phyloP scores from a whole-genome alignment of 1,140 invertebrate species.

The Acyrthosiphon pisum region DNA sequence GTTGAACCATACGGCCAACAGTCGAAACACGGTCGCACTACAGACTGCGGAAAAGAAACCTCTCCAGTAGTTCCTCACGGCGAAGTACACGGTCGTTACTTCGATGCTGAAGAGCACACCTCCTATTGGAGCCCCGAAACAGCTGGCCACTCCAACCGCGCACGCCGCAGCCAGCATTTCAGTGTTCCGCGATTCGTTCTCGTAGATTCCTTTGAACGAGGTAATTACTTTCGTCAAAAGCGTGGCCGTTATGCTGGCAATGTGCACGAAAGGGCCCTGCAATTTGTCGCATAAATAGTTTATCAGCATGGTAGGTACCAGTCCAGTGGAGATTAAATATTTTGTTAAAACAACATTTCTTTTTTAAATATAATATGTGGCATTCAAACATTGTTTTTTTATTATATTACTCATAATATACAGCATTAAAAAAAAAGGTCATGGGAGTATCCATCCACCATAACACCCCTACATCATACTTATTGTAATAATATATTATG shows the following conservation, averaged over 20 bases:
- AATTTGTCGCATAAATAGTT: constrained; percentile 55
- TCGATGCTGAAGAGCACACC: constrained; percentile 99
- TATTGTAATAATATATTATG: no score
- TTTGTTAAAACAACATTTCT: no score
- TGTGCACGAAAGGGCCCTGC: constrained; percentile 94
- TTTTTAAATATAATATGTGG: no score
- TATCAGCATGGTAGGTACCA: not conserved
- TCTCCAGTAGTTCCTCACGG: constrained; percentile 98
- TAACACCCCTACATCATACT: no score
- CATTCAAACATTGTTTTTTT: no score
- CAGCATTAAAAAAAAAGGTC: no score
- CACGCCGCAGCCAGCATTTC: constrained; percentile 97
- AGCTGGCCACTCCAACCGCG: constrained; percentile 94
- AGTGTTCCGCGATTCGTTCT: constrained; percentile 91
- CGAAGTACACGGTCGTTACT: constrained; percentile 98
- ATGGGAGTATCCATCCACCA: no score
- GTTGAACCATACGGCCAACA: constrained; percentile 94
- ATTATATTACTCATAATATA: no score
- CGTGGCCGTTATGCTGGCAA: constrained; percentile 94
- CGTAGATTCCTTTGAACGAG: constrained; percentile 92
- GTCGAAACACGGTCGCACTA: constrained; percentile 92
- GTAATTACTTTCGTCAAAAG: constrained; percentile 91
- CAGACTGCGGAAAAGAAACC: constrained; percentile 98
- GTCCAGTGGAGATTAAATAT: not conserved
- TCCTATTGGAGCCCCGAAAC: constrained; percentile 94